phyloP scores from a whole-genome alignment of 2,797 vertebrate genomes.

The Scomberomorus guttatus region DNA sequence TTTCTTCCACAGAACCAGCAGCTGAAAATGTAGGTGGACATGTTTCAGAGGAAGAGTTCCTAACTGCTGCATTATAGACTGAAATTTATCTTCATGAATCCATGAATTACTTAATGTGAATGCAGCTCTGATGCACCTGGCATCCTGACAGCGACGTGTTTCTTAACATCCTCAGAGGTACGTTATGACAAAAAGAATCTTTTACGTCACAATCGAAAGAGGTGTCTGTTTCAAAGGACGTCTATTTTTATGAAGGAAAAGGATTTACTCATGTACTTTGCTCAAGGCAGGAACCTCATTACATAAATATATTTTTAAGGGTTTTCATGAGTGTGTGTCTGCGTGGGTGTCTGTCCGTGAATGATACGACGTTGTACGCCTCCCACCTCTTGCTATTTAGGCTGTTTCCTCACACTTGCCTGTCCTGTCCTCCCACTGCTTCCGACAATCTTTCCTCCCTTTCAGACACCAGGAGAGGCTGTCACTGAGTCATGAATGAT shows the following conservation, averaged over 20 bases:
- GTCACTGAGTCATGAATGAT: slow-evolving; percentile 64
- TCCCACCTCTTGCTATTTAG: slow-evolving; percentile 75
- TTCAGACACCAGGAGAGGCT: slow-evolving; percentile 56
- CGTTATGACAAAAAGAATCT: neutral
- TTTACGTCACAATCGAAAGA: slow-evolving; percentile 41
- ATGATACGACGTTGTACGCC: slow-evolving; percentile 56
- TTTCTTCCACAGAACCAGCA: neutral
- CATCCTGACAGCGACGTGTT: neutral
- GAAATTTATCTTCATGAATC: neutral
- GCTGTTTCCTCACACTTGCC: slow-evolving; percentile 62
- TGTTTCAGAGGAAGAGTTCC: neutral
- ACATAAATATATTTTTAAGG: slow-evolving; percentile 53
- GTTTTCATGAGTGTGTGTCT: slow-evolving; percentile 54
- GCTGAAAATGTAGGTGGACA: neutral
- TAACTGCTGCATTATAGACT: neutral
- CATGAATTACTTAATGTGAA: neutral
- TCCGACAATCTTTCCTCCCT: slow-evolving; percentile 61
- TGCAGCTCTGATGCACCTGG: neutral
- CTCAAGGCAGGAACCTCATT: slow-evolving; percentile 63
- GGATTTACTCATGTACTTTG: slow-evolving; percentile 37
- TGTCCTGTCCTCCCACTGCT: slow-evolving; percentile 80
- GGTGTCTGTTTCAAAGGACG: slow-evolving; percentile 19
- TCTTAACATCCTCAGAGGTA: neutral
- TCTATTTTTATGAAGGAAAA: slow-evolving; percentile 66
- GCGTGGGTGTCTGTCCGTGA: slow-evolving; percentile 60